phyloP scores from a whole-genome alignment of 2,797 vertebrate genomes.

The Halcyon smyrnensis region DNA sequence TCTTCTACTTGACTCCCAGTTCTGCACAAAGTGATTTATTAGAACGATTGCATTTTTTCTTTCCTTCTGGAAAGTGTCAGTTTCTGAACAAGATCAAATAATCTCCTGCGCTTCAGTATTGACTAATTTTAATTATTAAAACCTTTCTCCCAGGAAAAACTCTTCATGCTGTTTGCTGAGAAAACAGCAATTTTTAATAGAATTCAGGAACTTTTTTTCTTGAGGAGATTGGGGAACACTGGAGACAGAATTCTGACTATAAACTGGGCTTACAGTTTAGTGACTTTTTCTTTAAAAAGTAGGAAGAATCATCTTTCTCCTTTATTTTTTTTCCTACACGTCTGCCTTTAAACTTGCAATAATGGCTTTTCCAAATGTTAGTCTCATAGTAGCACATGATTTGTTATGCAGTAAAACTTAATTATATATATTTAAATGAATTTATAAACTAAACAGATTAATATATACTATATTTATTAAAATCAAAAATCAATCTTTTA shows the following conservation, averaged over 20 bases:
- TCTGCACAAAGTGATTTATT: constrained; percentile 72
- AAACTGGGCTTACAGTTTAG: constrained; percentile 2
- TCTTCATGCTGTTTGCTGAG: constrained; percentile 62
- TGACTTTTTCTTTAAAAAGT: not conserved
- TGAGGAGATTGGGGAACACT: constrained; percentile 48
- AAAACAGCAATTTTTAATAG: constrained; percentile 69
- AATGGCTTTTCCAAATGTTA: not conserved
- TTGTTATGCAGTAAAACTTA: not conserved
- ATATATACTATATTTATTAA: not conserved
- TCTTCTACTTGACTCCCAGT: constrained; percentile 69
- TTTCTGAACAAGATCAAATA: constrained; percentile 76
- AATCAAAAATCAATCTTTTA: not conserved
- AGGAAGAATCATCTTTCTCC: not conserved
- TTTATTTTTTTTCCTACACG: not conserved
- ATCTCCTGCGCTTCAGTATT: constrained; percentile 61
- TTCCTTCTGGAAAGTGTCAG: constrained; percentile 68
- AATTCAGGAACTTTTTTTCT: constrained; percentile 68
- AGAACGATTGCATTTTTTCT: constrained; percentile 62
- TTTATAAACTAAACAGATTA: not conserved
- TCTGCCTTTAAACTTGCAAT: not conserved
- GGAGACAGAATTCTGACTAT: constrained; percentile 49
- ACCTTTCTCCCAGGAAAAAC: constrained; percentile 71
- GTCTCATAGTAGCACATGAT: not conserved
- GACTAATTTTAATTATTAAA: constrained; percentile 82
- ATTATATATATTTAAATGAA: not conserved